A percentile compares a stretch with the other conserved stretches of the same genome.
phyloP scores from a whole-genome alignment of 1,140 invertebrate genomes.

The Platorchestia sp. region DNA sequence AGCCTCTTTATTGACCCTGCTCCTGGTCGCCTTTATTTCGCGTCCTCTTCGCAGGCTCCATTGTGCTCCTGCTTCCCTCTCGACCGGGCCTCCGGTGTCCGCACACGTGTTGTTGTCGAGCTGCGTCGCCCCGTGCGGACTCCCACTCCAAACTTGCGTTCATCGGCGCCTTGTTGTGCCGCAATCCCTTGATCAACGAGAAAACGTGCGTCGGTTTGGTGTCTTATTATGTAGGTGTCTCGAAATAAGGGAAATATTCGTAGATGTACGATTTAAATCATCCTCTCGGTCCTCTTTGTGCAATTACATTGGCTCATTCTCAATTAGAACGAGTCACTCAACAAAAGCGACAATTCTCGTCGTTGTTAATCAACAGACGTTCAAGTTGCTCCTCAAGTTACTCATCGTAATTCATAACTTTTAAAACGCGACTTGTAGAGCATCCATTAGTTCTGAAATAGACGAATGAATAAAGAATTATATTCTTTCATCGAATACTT shows the following conservation, averaged over 20 bases:
- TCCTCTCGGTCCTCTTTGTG: too few species aligned
- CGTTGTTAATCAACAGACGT: background rate
- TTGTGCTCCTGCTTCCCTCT: background rate
- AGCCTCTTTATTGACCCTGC: background rate
- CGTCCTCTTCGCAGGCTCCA: background rate
- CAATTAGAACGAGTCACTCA: background rate
- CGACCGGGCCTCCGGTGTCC: background rate
- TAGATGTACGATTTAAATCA: too few species aligned
- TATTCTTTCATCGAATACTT: background rate
- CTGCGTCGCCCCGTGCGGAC: background rate
- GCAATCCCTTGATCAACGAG: too few species aligned
- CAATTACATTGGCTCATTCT: background rate
- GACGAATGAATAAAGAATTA: background rate
- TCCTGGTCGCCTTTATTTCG: constrained; percentile 16
- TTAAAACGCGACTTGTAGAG: background rate
- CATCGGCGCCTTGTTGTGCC: background rate
- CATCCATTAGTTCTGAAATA: background rate
- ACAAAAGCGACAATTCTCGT: background rate
- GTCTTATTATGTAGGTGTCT: too few species aligned
- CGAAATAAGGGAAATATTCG: too few species aligned
- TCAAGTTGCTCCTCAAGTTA: background rate
- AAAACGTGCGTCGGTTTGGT: too few species aligned
- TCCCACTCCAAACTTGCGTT: background rate
- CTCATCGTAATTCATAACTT: background rate
- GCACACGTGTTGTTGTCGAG: background rate